phyloP scores from a whole-genome alignment of 2,797 vertebrate genomes.

The Chrysocyon brachyurus region DNA sequence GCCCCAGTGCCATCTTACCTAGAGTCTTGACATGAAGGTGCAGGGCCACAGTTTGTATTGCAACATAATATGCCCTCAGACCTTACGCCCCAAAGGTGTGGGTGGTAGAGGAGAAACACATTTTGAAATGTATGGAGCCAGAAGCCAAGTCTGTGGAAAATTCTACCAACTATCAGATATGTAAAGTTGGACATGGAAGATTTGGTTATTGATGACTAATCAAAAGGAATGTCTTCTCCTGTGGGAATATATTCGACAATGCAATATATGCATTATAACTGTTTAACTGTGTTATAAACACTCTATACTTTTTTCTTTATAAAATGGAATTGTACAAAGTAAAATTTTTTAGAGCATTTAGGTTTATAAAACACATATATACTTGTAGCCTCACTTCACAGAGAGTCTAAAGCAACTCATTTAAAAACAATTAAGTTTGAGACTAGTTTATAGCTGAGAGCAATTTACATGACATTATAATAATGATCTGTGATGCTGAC shows the following conservation, averaged over 20 bases:
- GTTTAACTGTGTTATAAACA: not conserved
- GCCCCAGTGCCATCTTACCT: not conserved
- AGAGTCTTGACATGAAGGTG: not conserved
- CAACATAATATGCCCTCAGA: not conserved
- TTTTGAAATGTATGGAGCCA: not conserved
- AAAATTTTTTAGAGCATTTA: conserved; percentile 8
- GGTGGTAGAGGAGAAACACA: not conserved
- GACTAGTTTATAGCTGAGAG: not conserved
- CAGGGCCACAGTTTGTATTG: not conserved
- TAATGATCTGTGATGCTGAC: conserved; percentile 13
- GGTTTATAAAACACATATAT: conserved; percentile 8
- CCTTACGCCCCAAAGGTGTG: not conserved
- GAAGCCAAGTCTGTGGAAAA: not conserved
- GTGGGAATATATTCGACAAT: not conserved
- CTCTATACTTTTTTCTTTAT: not conserved
- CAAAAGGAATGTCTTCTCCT: not conserved
- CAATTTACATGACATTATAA: conserved; percentile 51
- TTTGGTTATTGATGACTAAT: not conserved
- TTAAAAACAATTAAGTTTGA: conserved; percentile 28
- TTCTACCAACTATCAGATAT: not conserved
- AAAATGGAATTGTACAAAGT: not conserved
- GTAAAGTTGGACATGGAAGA: not conserved
- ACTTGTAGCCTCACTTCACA: not conserved
- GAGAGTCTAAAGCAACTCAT: conserved; percentile 32
- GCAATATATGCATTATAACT: not conserved